Conservation (phyloP, 2,797 vertebrate species). For the Remorina albescens region DNA sequence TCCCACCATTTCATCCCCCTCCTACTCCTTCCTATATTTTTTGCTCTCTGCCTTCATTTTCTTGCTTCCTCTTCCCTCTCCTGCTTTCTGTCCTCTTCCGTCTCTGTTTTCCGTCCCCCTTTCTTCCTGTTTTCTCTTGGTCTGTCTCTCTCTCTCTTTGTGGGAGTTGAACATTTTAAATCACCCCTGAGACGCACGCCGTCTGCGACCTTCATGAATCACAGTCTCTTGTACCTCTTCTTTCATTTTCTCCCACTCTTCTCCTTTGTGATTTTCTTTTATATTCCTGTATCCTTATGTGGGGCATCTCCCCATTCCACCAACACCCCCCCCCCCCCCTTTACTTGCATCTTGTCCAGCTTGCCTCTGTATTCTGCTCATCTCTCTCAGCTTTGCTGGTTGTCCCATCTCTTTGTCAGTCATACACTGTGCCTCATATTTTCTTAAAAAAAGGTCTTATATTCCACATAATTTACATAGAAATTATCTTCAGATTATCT, state of each 20-base stretch:
- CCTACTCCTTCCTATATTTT: slow-evolving; percentile 19
- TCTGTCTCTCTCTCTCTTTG: slow-evolving; percentile 41
- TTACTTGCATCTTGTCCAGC: slow-evolving; percentile 56
- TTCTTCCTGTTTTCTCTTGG: slow-evolving; percentile 38
- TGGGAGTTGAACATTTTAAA: slow-evolving; percentile 74
- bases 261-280: slow-evolving; percentile 60
- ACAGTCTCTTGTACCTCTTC: slow-evolving; percentile 47
- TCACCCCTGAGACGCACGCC: slow-evolving; percentile 70
- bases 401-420: slow-evolving; percentile 31
- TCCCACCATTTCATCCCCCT: slow-evolving; percentile 48
- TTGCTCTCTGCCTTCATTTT: slow-evolving; percentile 27
- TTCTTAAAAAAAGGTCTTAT: slow-evolving; percentile 42
- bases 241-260: slow-evolving; percentile 55
- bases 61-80: slow-evolving; percentile 15
- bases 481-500: slow-evolving; percentile 12
- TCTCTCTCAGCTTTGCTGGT: slow-evolving; percentile 43
- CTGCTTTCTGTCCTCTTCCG: slow-evolving; percentile 5
- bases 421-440: slow-evolving; percentile 36
- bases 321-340: slow-evolving; percentile 25
- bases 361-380: slow-evolving; percentile 41
- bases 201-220: slow-evolving; percentile 78
- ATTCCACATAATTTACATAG: slow-evolving; percentile 25
- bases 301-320: slow-evolving; percentile 53
- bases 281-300: slow-evolving; percentile 65
- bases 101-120: slow-evolving; percentile 11